Base-by-base conservation (phyloP, 2,113 vertebrate species). In the Arizona elegans region DNA sequence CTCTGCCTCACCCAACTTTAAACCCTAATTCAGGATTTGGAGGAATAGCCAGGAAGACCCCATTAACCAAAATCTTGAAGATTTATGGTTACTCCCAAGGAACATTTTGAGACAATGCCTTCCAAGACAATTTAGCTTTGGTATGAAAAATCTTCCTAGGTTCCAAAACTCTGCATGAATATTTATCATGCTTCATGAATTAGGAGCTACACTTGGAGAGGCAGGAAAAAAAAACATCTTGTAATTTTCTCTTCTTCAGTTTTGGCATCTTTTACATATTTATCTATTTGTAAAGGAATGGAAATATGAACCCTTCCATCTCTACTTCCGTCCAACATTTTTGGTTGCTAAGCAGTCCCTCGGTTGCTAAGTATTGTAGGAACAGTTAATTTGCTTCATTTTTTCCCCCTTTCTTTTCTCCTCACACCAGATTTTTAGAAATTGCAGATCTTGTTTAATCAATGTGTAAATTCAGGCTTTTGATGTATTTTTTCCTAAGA, bases 401-500 rank as follows among this genome's bases (percentile, higher is more conserved):
- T 97, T 97, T 97, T 97, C 97, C 97, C 26, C 15, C 53, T 12
- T 43, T 53, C 29, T 70, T 88, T 33, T 97, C 86, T 0, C 97
- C 98, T 97, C 95, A 98, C 96, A 98, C 98, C 98, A 86, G 70
- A 93, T 90, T 93, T 92, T 98, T 97, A 4, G 97, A 98, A 98
- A 98, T 97, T 98, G 96, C 97, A 98, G 97, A 98, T 98, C 98
- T 97, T 97, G 97, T 98, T 98, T 98, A 98, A 98, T 98, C 97
- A 98, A 98, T 98, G 97, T 98, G 97, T 97, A 98, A 98, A 98
- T 98, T 97, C 97, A 97, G 97, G 97, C 97, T 98, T 98, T 98
- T 98, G 98, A 98, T 98, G 97, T 98, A 98, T 98, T 98, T 50
- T 98, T 98, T 97, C 97, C 98, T 98, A 98, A 98, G 98, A 98